Evolutionary conservation across 2,113 vertebrate species (phyloP), one percentile per base, ranked within the genome.

Genomic region (Odontophorus gujanensis): DNA sequence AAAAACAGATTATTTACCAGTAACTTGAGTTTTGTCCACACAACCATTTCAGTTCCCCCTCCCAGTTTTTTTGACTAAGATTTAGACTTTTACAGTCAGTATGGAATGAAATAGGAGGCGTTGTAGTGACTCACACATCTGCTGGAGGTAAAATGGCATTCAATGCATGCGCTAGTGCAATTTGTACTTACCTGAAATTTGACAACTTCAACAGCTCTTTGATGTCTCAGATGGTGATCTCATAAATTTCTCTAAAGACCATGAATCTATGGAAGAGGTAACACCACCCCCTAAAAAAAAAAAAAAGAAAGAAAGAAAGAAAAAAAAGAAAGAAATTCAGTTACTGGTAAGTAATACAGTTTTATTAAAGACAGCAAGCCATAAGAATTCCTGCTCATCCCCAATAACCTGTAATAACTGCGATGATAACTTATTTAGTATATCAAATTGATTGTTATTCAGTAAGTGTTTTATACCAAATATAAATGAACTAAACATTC

Each of bases 101-200:
- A 92, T 85, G 93, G 76, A 96, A 77, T 59, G 50, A 96, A 96
- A 92, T 95, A 97, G 95, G 96, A 96, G 94, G 82, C 92, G 78
- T 51, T 87, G 81, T 90, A 94, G 95, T 96, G 95, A 96, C 91
- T 86, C 93, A 95, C 96, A 96, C 85, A 87, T 87, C 74, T 93
- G 90, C 89, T 47, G 13, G 95, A 94, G 92, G 95, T 95, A 93
- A 96, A 97, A 88, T 96, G 95, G 96, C 95, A 97, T 95, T 97
- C 97, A 97, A 97, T 97, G 97, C 97, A 97, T 97, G 97, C 96
- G 97, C 97, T 97, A 92, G 95, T 96, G 95, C 97, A 96, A 96
- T 95, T 89, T 95, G 93, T 96, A 97, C 93, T 28, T 96, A 97
- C 97, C 95, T 97, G 89, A 96, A 94, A 96, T 85, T 96, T 96